These are phyloP conservation scores for Coluber constrictor DNA, from an alignment of 2,797 vertebrate genomes.

Conservation along the genomic window DNA sequence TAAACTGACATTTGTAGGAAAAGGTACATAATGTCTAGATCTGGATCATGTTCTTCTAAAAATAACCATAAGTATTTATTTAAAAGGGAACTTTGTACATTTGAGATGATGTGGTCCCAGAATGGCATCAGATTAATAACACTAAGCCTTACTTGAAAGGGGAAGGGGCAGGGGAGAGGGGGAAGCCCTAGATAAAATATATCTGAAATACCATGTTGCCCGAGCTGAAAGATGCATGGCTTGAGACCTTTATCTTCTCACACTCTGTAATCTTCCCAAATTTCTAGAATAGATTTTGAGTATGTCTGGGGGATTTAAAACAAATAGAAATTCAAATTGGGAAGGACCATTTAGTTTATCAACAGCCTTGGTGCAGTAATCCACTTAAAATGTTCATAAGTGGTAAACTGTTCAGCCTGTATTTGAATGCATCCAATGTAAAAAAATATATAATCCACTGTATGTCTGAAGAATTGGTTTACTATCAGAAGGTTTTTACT, in stretches of 20 bases:
- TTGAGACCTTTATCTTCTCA: neutral
- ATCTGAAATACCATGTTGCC: neutral
- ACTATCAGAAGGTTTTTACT: neutral
- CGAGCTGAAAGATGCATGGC: neutral
- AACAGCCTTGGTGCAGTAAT: neutral
- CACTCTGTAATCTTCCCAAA: neutral
- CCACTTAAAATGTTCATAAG: neutral
- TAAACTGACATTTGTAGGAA: conserved; percentile 43
- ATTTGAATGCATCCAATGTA: neutral
- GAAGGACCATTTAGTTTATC: neutral
- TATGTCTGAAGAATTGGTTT: neutral
- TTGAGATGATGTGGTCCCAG: neutral
- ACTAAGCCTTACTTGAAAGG: neutral
- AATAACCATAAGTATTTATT: neutral
- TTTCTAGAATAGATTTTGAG: neutral
- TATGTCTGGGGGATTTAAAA: neutral
- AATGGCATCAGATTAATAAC: neutral
- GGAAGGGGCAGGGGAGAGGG: neutral
- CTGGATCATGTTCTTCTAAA: neutral
- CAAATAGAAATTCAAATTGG: neutral
- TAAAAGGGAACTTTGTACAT: neutral
- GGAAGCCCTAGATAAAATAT: neutral
- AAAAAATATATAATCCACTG: no score
- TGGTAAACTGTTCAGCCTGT: neutral
- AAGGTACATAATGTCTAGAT: conserved; percentile 15